phyloP scores from a whole-genome alignment of 2,113 vertebrate species.

The Percina caprodes region DNA sequence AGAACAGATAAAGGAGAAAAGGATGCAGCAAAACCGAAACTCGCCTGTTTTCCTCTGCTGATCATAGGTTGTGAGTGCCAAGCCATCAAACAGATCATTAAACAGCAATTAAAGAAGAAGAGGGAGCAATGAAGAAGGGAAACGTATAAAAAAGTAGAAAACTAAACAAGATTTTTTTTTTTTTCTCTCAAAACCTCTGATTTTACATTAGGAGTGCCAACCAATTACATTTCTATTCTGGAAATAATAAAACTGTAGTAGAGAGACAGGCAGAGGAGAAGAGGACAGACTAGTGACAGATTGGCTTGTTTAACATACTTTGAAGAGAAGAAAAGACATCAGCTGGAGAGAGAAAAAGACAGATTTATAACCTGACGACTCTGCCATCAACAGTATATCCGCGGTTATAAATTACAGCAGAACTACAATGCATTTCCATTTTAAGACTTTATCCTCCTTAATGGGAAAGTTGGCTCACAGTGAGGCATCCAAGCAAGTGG shows the following conservation, averaged over 20 bases:
- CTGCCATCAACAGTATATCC: conserved; percentile 2
- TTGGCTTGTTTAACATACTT: conserved; percentile 1
- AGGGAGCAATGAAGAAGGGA: conserved; percentile 47
- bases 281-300: neutral
- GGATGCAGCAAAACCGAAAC: conserved; percentile 49
- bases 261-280: conserved; percentile 3
- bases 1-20: conserved; percentile 60
- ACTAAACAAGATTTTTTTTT: conserved; percentile 45
- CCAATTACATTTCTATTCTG: conserved; percentile 53
- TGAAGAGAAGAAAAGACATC: neutral
- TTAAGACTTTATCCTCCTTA: conserved; percentile 35
- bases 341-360: neutral
- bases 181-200: conserved; percentile 44
- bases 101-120: conserved; percentile 71
- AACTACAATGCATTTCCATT: conserved; percentile 11
- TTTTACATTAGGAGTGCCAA: conserved; percentile 49
- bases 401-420: conserved; percentile 13
- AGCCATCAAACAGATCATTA: conserved; percentile 68
- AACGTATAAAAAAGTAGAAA: conserved; percentile 62
- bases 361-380: conserved; percentile 16
- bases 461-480: conserved; percentile 40
- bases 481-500: neutral
- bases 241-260: conserved; percentile 50
- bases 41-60: conserved; percentile 54
- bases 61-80: conserved; percentile 65